Base-by-base conservation (phyloP, 2,113 vertebrate species). In the Chroicocephalus ridibundus region DNA sequence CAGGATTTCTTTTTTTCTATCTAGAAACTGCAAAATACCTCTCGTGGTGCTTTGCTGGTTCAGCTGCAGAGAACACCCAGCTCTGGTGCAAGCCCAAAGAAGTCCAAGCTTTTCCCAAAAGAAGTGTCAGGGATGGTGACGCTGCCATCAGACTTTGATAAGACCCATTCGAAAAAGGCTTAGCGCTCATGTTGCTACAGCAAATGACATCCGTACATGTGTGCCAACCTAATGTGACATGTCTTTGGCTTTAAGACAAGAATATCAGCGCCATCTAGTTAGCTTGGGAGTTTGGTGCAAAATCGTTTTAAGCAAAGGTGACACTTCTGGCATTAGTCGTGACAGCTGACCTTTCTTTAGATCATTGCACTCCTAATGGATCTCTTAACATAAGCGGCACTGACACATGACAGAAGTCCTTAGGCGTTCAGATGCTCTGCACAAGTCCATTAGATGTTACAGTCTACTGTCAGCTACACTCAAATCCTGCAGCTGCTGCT, bases 261-360 rank as follows among this genome's bases (percentile, higher is more conserved):
- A 78, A 42, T 65, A 77, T 87, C 74, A 66, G 84, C 36, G 20
- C 89, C 95, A 95, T 86, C 90, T 94, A 84, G 42, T 97, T 94
- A 97, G 86, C 94, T 90, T 87, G 88, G 81, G 92, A 97, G 77
- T 85, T 93, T 96, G 88, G 68, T 96, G 95, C 94, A 90, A 92
- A 91, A 91, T 91, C 31, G 71, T 64, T 94, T 95, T 97, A 97
- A 97, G 88, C 54, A 83, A 74, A 96, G 96, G 97, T 97, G 96
- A 97, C 93, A 93, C 42, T 93, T 97, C 90, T 96, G 94, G 94
- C 84, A 87, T 86, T 70, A 69, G 92, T 18, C 83, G 76, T 96
- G 97, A 97, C 97, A 97, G 95, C 92, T 98, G 98, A 98, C 97
- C 97, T 98, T 98, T 98, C 86, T 88, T 94, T 85, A 96, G 90